Conservation (phyloP, 2,888 invertebrate species). For the Hirtodrosophila cameraria region DNA sequence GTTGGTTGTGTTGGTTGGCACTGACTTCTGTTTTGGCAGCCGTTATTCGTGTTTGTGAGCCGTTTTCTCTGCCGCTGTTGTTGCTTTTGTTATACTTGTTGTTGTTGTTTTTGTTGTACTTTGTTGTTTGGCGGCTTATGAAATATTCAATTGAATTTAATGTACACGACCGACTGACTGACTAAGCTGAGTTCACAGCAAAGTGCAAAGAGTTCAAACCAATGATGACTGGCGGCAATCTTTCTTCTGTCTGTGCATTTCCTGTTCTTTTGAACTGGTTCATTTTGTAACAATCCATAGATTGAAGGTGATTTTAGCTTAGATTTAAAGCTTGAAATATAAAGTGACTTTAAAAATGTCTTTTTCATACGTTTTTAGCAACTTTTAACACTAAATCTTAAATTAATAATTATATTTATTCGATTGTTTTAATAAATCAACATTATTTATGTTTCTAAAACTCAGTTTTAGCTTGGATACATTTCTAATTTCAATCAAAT, state of each 20-base stretch:
- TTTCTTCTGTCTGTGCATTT: constrained; percentile 21
- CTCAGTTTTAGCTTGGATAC: too few relatives aligned
- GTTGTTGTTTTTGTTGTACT: constrained; percentile 39
- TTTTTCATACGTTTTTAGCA: too few relatives aligned
- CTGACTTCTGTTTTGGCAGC: constrained; percentile 52
- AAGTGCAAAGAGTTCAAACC: constrained; percentile 55
- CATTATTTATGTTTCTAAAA: too few relatives aligned
- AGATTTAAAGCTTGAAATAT: neutral
- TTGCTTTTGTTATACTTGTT: constrained; percentile 24
- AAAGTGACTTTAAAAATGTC: too few relatives aligned
- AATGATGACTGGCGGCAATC: constrained; percentile 28
- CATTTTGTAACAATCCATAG: neutral
- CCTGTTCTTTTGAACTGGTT: constrained; percentile 5
- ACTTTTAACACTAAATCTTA: too few relatives aligned
- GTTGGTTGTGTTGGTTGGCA: too few relatives aligned
- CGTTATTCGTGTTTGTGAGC: constrained; percentile 50
- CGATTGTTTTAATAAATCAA: too few relatives aligned
- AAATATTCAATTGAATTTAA: constrained; percentile 77
- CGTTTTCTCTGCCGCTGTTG: constrained; percentile 27
- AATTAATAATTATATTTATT: too few relatives aligned
- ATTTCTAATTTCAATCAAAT: too few relatives aligned
- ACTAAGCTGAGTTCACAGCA: constrained; percentile 58
- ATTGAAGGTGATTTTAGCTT: neutral
- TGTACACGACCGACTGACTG: constrained; percentile 70
- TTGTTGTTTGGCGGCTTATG: constrained; percentile 67